Evolutionary conservation across 2,888 invertebrate species (phyloP).

Genomic region (Alentia gelatinosa): DNA sequence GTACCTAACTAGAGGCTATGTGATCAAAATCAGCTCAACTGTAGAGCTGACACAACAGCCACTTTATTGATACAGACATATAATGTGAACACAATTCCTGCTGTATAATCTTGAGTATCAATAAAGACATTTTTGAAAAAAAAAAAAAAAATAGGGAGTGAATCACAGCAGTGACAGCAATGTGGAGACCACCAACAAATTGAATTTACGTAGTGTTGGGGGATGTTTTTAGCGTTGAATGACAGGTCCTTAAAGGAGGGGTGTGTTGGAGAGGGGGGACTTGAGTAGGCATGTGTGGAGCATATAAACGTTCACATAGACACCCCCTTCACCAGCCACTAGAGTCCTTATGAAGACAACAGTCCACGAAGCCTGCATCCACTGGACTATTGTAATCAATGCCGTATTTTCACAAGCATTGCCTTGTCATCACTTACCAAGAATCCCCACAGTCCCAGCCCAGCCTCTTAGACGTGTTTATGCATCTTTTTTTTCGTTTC

Average conservation of each 20-base stretch:
- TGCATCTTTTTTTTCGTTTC: neutral
- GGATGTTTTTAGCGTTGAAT: too few relatives aligned
- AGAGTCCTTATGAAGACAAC: neutral
- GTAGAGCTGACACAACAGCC: too few relatives aligned
- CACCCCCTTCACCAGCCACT: neutral
- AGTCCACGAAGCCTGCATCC: neutral
- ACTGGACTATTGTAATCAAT: neutral
- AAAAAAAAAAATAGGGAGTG: too few relatives aligned
- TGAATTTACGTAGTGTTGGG: too few relatives aligned
- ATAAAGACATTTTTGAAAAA: too few relatives aligned
- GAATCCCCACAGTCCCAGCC: neutral
- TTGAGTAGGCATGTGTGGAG: neutral
- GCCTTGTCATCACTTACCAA: slow-evolving; percentile 27
- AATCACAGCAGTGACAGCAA: too few relatives aligned
- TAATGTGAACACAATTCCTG: too few relatives aligned
- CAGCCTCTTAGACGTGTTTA: slow-evolving; percentile 18
- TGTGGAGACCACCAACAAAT: too few relatives aligned
- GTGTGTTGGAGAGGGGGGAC: neutral
- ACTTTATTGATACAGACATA: too few relatives aligned
- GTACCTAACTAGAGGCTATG: too few relatives aligned
- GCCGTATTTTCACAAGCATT: neutral
- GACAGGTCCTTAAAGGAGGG: neutral
- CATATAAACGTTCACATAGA: neutral
- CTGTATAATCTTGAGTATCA: too few relatives aligned
- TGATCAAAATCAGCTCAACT: too few relatives aligned